These are phyloP conservation scores for Alcedo quadribrachys DNA, from an alignment of 2,797 vertebrate genomes.

Conservation along the genomic window DNA sequence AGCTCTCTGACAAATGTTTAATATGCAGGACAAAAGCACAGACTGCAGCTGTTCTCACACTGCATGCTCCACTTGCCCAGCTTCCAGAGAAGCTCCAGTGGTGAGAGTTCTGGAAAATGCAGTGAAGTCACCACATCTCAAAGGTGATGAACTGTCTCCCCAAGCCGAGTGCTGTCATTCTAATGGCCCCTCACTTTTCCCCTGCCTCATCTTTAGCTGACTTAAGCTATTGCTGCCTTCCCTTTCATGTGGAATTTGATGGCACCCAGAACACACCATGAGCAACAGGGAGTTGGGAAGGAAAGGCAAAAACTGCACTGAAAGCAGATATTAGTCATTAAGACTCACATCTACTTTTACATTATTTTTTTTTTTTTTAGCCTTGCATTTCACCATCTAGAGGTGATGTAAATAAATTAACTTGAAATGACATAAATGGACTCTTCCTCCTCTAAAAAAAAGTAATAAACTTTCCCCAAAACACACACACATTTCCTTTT, in stretches of 20 bases:
- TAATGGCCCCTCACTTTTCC: background rate
- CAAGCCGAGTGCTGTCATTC: background rate
- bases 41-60: background rate
- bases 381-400: background rate
- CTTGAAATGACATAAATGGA: background rate
- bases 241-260: background rate
- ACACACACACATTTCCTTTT: background rate
- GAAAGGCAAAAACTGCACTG: background rate
- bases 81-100: background rate
- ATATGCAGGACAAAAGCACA: rapidly evolving
- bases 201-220: background rate
- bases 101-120: background rate
- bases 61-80: background rate
- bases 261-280: background rate
- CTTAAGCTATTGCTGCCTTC: background rate
- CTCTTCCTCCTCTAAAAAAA: background rate
- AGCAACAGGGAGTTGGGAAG: background rate
- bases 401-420: background rate
- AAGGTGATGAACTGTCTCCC: background rate
- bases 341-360: background rate
- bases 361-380: background rate
- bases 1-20: background rate
- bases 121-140: background rate
- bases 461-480: background rate
- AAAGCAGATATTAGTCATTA: background rate